A percentile compares a stretch with the other conserved stretches of the same genome.
phyloP scores from a whole-genome alignment of 1,140 invertebrate genomes.

The Lordiphosa mommai region DNA sequence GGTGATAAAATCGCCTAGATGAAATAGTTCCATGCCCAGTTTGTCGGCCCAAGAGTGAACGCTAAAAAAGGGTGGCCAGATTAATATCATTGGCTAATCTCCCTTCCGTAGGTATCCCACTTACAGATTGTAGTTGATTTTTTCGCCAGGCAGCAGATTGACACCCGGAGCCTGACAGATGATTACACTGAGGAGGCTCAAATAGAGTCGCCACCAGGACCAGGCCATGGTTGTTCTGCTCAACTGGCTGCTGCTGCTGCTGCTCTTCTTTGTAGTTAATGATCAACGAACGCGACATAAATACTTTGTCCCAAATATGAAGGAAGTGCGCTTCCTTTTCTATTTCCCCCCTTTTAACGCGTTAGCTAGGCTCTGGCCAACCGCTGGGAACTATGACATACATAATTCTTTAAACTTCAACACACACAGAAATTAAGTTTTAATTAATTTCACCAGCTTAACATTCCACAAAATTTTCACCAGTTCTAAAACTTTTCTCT shows the following conservation, averaged over 20 bases:
- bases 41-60: slow-evolving; percentile 87
- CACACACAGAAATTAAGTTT: neutral
- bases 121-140: slow-evolving; percentile 79
- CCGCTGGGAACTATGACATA: slow-evolving; percentile 31
- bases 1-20: slow-evolving; percentile 86
- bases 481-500: slow-evolving; percentile 59
- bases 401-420: slow-evolving; percentile 13
- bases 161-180: slow-evolving; percentile 43
- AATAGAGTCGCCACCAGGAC: slow-evolving; percentile 54
- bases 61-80: slow-evolving; percentile 78
- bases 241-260: slow-evolving; percentile 10
- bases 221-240: slow-evolving; percentile 22
- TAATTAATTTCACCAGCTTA: neutral
- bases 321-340: slow-evolving; percentile 8
- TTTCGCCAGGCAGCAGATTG: slow-evolving; percentile 55
- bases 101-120: slow-evolving; percentile 1
- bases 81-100: neutral
- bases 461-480: slow-evolving; percentile 10
- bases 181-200: slow-evolving; percentile 51
- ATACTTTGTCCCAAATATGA: slow-evolving; percentile 23
- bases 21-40: slow-evolving; percentile 85
- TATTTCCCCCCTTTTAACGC: slow-evolving; percentile 18
- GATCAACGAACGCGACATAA: slow-evolving; percentile 50
- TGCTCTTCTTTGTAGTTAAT: slow-evolving; percentile 29
- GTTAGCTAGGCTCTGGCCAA: slow-evolving; percentile 46